These are phyloP conservation scores for Drosophila neonasuta DNA, from an alignment of 2,888 invertebrate species.

Conservation along the genomic window DNA sequence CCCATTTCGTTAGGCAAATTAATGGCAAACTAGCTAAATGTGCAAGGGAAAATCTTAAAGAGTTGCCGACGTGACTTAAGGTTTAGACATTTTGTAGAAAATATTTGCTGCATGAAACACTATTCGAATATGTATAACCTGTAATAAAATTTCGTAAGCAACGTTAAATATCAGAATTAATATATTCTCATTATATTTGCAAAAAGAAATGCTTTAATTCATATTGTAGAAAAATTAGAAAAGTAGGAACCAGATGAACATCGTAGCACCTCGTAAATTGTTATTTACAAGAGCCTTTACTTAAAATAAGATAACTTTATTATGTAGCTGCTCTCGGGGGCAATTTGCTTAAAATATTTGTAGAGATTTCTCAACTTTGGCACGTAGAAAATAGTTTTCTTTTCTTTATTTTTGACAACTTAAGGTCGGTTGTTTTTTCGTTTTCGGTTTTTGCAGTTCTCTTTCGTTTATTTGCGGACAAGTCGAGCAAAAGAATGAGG, in stretches of 20 bases:
- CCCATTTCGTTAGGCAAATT: neutral
- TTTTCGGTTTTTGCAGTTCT: neutral
- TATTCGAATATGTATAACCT: too few species aligned
- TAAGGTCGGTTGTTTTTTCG: slow-evolving; percentile 5
- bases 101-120: too few species aligned
- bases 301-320: neutral
- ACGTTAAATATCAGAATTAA: too few species aligned
- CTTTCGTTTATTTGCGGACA: neutral
- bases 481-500: neutral
- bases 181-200: too few species aligned
- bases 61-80: neutral
- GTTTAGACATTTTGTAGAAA: neutral
- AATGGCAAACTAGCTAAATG: neutral
- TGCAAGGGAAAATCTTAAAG: neutral
- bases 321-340: neutral
- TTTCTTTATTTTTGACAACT: slow-evolving; percentile 10
- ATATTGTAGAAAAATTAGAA: too few species aligned
- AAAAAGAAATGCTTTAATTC: too few species aligned
- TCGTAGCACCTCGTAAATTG: neutral
- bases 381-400: slow-evolving; percentile 21
- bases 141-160: too few species aligned
- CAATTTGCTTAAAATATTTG: slow-evolving; percentile 14
- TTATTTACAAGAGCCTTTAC: neutral
- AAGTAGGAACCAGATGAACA: too few species aligned
- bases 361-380: slow-evolving; percentile 15